phyloP scores from a whole-genome alignment of 2,888 invertebrate species.

The Diarsia dahlii region DNA sequence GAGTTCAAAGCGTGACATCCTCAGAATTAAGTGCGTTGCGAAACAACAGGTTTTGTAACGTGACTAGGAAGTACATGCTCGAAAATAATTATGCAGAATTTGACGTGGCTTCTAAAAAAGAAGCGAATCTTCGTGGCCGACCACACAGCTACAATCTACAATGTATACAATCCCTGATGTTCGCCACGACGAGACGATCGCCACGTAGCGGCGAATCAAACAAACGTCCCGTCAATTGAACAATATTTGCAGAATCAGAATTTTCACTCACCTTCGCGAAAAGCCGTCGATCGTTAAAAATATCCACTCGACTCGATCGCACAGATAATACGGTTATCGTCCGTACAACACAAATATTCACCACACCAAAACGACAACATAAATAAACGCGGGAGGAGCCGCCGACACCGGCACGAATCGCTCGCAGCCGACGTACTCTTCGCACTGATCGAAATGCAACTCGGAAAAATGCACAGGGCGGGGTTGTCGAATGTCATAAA shows the following conservation, averaged over 20 bases:
- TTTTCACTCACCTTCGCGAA: slow-evolving; percentile 86
- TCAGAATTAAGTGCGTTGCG: slow-evolving; percentile 38
- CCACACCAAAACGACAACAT: slow-evolving; percentile 91
- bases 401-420: slow-evolving; percentile 78
- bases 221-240: slow-evolving; percentile 73
- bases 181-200: slow-evolving; percentile 80
- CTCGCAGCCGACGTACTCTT: slow-evolving; percentile 82
- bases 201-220: slow-evolving; percentile 85
- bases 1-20: slow-evolving; percentile 31
- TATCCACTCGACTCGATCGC: slow-evolving; percentile 88
- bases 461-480: slow-evolving; percentile 89
- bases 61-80: slow-evolving; percentile 28
- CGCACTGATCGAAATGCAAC: slow-evolving; percentile 87
- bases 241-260: slow-evolving; percentile 75
- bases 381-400: slow-evolving; percentile 87
- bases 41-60: slow-evolving; percentile 57
- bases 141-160: slow-evolving; percentile 51
- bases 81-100: slow-evolving; percentile 28
- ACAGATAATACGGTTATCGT: slow-evolving; percentile 90
- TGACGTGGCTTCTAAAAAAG: slow-evolving; percentile 27
- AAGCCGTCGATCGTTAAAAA: slow-evolving; percentile 85
- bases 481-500: slow-evolving; percentile 90
- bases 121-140: slow-evolving; percentile 60
- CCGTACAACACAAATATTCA: slow-evolving; percentile 90
- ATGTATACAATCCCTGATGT: slow-evolving; percentile 72